Percentiles rank a stretch among this genome's conserved stretches.
Evolutionary conservation across 2,888 invertebrate genomes (phyloP).

Genomic region (Trichopria drosophilae): DNA sequence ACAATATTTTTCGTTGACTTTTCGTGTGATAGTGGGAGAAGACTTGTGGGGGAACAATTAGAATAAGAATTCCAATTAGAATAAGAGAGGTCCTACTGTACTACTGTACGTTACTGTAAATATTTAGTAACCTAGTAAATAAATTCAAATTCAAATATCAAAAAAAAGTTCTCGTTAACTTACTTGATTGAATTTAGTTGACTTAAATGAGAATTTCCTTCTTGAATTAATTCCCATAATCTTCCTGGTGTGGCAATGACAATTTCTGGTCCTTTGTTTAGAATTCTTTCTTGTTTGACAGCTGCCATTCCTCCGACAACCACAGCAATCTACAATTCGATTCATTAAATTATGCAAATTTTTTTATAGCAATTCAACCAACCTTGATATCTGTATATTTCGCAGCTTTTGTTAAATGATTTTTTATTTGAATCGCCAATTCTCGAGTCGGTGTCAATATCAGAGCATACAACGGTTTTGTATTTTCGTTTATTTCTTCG

Average conservation of each 20-base stretch:
- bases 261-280: slow-evolving; percentile 84
- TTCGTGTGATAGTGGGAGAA: no score
- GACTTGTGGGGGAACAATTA: no score
- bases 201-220: slow-evolving; percentile 76
- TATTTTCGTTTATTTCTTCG: slow-evolving; percentile 45
- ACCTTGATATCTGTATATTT: slow-evolving; percentile 76
- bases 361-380: slow-evolving; percentile 6
- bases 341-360: slow-evolving; percentile 10
- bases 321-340: slow-evolving; percentile 64
- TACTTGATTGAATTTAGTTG: slow-evolving; percentile 73
- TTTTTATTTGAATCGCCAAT: slow-evolving; percentile 89
- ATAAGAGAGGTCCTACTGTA: no score
- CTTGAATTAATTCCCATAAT: slow-evolving; percentile 88
- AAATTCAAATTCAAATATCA: neutral
- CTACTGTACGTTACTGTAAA: no score
- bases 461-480: slow-evolving; percentile 75
- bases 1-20: no score
- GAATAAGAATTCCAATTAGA: neutral
- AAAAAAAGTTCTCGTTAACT: slow-evolving; percentile 36
- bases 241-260: slow-evolving; percentile 97
- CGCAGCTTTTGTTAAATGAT: slow-evolving; percentile 78
- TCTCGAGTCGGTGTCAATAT: slow-evolving; percentile 96
- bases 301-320: slow-evolving; percentile 93
- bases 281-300: slow-evolving; percentile 89
- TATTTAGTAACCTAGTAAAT: slow-evolving; percentile 5